Evolutionary conservation across 2,113 vertebrate species (phyloP).

Genomic region (Nesospiza acunhae): DNA sequence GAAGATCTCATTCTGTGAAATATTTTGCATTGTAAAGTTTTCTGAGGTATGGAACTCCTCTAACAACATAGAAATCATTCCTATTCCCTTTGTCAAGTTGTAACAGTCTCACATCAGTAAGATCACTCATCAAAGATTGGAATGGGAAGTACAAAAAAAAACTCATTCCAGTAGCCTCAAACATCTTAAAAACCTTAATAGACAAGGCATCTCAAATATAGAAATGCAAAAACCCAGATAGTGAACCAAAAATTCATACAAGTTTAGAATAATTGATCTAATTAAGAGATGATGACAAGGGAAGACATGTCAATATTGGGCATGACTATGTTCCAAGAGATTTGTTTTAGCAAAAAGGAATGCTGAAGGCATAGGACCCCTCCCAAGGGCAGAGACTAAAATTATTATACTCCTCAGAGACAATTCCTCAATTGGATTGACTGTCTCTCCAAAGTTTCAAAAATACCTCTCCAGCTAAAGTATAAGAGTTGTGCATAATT

Average conservation of each 20-base stretch:
- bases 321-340: not conserved
- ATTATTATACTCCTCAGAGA: not conserved
- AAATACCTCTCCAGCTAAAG: not conserved
- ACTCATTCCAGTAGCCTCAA: not conserved
- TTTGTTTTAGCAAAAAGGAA: constrained; percentile 1
- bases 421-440: not conserved
- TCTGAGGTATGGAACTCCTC: not conserved
- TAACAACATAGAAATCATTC: not conserved
- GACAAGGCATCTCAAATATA: not conserved
- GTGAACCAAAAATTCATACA: not conserved
- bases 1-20: not conserved
- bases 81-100: not conserved
- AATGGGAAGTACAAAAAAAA: not conserved
- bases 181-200: not conserved
- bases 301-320: not conserved
- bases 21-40: not conserved
- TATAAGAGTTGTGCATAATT: not conserved
- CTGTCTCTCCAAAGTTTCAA: not conserved
- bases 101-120: not conserved
- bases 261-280: not conserved
- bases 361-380: not conserved
- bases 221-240: not conserved
- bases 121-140: not conserved
- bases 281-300: not conserved
- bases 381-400: not conserved